A percentile compares a stretch with the other conserved stretches of the same genome.
These are phyloP conservation scores for Nematopogon swammerdamellus DNA, from an alignment of 2,888 invertebrate species.

Conservation along the genomic window DNA sequence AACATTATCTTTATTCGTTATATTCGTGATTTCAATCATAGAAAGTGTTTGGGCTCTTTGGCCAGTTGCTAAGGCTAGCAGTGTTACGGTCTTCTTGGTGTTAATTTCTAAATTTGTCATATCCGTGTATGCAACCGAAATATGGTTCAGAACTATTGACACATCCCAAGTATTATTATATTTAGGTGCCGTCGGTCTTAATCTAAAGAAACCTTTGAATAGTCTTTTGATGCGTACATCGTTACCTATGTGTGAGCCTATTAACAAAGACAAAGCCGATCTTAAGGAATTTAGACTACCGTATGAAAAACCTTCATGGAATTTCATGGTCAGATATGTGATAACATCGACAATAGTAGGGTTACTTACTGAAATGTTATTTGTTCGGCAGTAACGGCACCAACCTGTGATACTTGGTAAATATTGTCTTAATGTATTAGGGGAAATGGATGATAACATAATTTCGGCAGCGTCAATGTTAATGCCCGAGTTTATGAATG, in stretches of 20 bases:
- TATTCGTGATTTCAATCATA: constrained; percentile 1
- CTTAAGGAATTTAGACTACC: neutral
- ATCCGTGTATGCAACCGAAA: neutral
- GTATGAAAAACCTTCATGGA: neutral
- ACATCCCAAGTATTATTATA: neutral
- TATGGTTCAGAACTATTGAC: neutral
- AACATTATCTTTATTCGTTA: neutral
- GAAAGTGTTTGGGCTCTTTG: constrained; percentile 5
- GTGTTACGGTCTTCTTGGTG: neutral
- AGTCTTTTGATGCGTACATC: neutral
- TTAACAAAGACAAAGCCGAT: neutral
- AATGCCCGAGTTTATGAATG: neutral
- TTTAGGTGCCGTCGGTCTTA: neutral
- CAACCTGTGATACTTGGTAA: neutral
- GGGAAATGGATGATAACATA: neutral
- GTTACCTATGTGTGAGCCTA: neutral
- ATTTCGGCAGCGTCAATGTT: neutral
- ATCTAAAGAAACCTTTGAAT: neutral
- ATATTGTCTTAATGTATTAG: neutral
- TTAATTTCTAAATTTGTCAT: neutral
- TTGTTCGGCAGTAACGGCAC: neutral
- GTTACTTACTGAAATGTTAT: neutral
- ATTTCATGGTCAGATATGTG: neutral
- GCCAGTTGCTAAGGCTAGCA: constrained; percentile 1
- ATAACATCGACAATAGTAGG: neutral